Evolutionary conservation across 2,113 vertebrate species (phyloP).

Genomic region (Jaculus jaculus): DNA sequence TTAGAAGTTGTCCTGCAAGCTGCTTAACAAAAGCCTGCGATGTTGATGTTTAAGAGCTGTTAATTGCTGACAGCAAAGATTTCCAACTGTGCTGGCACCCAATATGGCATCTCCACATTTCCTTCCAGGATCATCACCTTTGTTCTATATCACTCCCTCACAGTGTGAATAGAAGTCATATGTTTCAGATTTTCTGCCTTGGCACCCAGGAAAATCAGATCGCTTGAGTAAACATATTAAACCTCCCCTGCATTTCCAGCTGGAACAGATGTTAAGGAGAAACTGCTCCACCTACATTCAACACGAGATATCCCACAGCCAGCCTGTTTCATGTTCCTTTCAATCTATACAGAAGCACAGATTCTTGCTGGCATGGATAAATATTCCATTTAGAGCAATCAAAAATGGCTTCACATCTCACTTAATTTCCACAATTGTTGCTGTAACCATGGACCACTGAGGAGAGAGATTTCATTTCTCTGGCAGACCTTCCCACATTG

Average conservation of each 20-base stretch:
- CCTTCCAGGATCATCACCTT: conserved; percentile 76
- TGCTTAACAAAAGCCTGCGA: conserved; percentile 41
- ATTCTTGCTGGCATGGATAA: conserved; percentile 72
- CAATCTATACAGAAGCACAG: conserved; percentile 62
- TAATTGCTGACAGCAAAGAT: conserved; percentile 72
- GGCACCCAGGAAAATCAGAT: conserved; percentile 73
- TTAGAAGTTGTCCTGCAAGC: conserved; percentile 40
- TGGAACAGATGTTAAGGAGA: conserved; percentile 79
- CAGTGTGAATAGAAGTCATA: conserved; percentile 73
- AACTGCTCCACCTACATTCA: conserved; percentile 78
- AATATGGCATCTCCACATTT: conserved; percentile 45
- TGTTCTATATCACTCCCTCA: conserved; percentile 68
- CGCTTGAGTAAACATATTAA: conserved; percentile 78
- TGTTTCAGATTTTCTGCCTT: conserved; percentile 74
- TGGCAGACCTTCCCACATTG: conserved; percentile 61
- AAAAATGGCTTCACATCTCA: conserved; percentile 72
- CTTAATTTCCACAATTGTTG: conserved; percentile 79
- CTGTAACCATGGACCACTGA: conserved; percentile 61
- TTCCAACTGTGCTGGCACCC: conserved; percentile 59
- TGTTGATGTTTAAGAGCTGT: conserved; percentile 63
- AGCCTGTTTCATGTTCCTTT: conserved; percentile 65
- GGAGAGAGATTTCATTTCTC: conserved; percentile 71
- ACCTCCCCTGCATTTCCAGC: conserved; percentile 65
- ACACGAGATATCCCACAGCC: conserved; percentile 62
- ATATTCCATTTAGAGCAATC: conserved; percentile 74